A percentile compares a stretch with the other conserved stretches of the same genome.
These are phyloP conservation scores for Ophion obscuratus DNA, from an alignment of 2,888 invertebrate species.

Conservation along the genomic window DNA sequence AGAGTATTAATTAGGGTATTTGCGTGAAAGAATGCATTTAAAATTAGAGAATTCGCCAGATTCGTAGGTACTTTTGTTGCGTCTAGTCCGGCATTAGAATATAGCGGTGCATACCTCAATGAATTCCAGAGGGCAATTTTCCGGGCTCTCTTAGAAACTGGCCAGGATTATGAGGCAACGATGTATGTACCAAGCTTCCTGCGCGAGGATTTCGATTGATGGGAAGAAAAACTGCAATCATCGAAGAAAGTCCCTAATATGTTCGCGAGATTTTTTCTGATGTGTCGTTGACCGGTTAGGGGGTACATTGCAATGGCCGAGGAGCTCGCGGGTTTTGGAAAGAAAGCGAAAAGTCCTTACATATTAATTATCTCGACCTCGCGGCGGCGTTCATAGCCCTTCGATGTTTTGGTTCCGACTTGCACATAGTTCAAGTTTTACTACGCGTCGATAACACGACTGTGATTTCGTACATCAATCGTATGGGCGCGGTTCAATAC, in stretches of 20 bases:
- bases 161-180: constrained; percentile 43
- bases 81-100: constrained; percentile 54
- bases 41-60: constrained; percentile 54
- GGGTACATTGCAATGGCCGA: constrained; percentile 55
- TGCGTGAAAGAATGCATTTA: constrained; percentile 24
- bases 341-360: constrained; percentile 45
- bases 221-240: constrained; percentile 28
- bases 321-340: constrained; percentile 56
- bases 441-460: constrained; percentile 65
- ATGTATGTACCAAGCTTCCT: constrained; percentile 41
- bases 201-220: constrained; percentile 4
- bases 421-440: constrained; percentile 43
- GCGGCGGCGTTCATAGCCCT: constrained; percentile 59
- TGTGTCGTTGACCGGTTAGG: background rate
- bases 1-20: constrained; percentile 24
- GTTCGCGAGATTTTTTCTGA: constrained; percentile 49
- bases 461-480: constrained; percentile 66
- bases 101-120: constrained; percentile 44
- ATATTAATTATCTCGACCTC: constrained; percentile 30
- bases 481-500: constrained; percentile 65
- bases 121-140: constrained; percentile 49
- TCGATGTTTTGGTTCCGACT: constrained; percentile 59
- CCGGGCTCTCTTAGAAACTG: constrained; percentile 30
- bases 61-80: constrained; percentile 47
- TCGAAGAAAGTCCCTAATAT: constrained; percentile 20